Evolutionary conservation across 2,797 vertebrate species (phyloP), one percentile per base, ranked within the genome.

Genomic region (Protonibea diacanthus): DNA sequence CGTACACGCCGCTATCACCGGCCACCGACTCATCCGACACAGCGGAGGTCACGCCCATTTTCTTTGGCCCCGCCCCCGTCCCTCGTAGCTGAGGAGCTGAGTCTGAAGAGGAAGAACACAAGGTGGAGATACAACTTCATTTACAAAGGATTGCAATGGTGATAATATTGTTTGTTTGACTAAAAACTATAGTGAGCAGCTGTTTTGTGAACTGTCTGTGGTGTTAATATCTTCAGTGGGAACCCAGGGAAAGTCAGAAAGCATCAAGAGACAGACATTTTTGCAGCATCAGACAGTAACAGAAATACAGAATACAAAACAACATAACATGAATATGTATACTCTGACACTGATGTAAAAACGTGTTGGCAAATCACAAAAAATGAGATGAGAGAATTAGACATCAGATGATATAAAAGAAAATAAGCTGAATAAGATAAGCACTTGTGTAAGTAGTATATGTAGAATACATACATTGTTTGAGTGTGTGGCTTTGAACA

Each of bases 11-110:
- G 9, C 97, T 99, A 49, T 99, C 98, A 23, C 98, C 98, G 0
- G 97, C 98, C 59, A 99, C 97, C 0, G 98, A 99, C 82, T 99
- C 98, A 20, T 99, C 97, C 0, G 98, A 99, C 78, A 99, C 97
- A 0, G 98, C 98, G 0, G 98, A 98, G 0, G 97, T 97, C 80
- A 99, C 98, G 14, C 97, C 96, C 0, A 94, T 95, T 86, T 96
- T 97, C 87, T 96, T 97, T 53, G 95, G 91, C 5, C 88, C 90
- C 0, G 91, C 88, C 74, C 88, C 92, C 0, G 82, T 14, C 45
- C 68, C 95, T 85, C 77, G 93, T 79, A 85, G 83, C 84, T 93
- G 92, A 0, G 85, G 81, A 48, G 89, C 73, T 0, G 83, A 89
- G 52, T 93, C 93, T 94, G 45, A 49, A 88, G 52, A 40, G 1